Evolutionary conservation across 2,113 vertebrate genomes (phyloP), one percentile per base, ranked within the genome.

Genomic region (Silurus meridionalis): DNA sequence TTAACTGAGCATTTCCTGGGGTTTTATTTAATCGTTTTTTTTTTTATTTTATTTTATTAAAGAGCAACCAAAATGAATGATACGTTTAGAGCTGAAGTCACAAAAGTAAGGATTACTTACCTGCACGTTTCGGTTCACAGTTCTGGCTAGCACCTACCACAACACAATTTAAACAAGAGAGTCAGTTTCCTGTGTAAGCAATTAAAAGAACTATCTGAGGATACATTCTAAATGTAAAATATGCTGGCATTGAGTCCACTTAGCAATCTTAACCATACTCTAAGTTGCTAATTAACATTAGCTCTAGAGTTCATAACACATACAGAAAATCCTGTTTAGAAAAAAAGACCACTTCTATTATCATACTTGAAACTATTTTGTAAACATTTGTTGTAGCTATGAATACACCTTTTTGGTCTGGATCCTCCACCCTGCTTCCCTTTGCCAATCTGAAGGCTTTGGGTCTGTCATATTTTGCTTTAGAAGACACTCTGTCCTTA

Each of bases 401-500:
- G 58, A 25, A 75, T 90, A 90, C 90, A 95, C 94, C 92, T 53
- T 66, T 61, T 19, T 87, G 80, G 0, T 91, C 90, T 4, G 21
- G 0, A 15, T 93, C 88, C 0, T 94, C 85, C 17, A 91, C 17
- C 4, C 19, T 0, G 46, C 8, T 77, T 11, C 83, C 82, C 81
- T 90, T 11, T 9, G 83, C 85, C 48, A 91, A 37, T 64, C 89
- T 89, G 77, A 95, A 17, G 8, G n/a, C 3, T 88, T 88, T 96
- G 6, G 90, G 58, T 75, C 90, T 92, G 64, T 93, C 92, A 83
- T 86, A 87, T 72, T 84, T 93, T 14, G 91, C 94, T 91, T 93
- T 94, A 25, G 86, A 83, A 0, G 92, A 94, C 69, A 95, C 58
- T 71, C 91, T 95, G 14, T 95, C 93, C 84, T 93, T 95, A 8